Percentiles rank a stretch among this genome's conserved stretches.
Conservation (phyloP, 2,797 vertebrate species). For the Cheirogaleus major region DNA sequence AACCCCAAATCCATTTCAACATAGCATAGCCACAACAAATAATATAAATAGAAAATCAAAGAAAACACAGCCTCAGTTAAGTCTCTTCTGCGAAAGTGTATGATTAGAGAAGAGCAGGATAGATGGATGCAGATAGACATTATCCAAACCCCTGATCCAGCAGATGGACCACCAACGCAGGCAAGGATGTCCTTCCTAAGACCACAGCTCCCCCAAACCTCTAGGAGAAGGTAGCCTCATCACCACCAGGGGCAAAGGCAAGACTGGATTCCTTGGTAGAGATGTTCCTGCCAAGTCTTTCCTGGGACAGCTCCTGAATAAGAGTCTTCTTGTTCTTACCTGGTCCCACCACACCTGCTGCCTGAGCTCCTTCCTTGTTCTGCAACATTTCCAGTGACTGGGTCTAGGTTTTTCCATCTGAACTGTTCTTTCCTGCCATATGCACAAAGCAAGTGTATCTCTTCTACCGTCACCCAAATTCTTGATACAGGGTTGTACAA, state of each 20-base stretch:
- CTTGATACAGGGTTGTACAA: neutral
- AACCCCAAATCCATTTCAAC: neutral
- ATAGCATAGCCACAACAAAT: neutral
- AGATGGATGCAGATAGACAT: neutral
- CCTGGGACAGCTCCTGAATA: neutral
- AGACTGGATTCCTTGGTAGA: neutral
- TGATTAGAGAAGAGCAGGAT: neutral
- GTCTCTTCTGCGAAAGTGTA: neutral
- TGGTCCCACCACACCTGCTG: neutral
- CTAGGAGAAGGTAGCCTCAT: neutral
- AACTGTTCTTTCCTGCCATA: neutral
- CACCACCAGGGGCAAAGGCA: neutral
- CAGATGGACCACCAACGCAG: neutral
- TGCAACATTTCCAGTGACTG: neutral
- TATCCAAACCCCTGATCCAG: neutral
- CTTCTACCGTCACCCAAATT: slow-evolving; percentile 4
- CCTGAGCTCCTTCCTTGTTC: neutral
- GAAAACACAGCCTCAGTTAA: neutral
- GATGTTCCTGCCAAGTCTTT: neutral
- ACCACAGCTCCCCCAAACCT: neutral
- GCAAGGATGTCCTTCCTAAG: neutral
- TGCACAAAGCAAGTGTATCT: neutral
- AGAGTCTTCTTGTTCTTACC: neutral
- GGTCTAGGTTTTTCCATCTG: neutral
- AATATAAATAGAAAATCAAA: neutral